These are phyloP conservation scores for Rallus crepitans DNA, from an alignment of 2,797 vertebrate genomes.

Conservation along the genomic window DNA sequence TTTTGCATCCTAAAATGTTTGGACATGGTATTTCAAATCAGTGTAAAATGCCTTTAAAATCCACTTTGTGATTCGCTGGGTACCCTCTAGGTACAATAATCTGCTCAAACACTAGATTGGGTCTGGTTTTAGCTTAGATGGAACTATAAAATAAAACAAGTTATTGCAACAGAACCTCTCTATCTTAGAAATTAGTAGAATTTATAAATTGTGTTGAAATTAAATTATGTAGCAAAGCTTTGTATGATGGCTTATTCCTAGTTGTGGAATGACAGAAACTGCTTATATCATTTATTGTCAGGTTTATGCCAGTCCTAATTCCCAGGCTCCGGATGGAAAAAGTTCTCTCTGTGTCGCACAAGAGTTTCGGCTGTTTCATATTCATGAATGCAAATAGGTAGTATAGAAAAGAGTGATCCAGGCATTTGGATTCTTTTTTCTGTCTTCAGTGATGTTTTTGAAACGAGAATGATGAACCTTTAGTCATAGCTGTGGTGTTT, in stretches of 20 bases:
- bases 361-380: neutral
- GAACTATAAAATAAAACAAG: neutral
- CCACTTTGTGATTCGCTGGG: neutral
- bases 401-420: neutral
- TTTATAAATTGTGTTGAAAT: neutral
- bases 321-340: neutral
- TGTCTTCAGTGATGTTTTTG: neutral
- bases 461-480: neutral
- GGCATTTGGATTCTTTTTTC: neutral
- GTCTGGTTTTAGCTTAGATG: neutral
- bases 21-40: neutral
- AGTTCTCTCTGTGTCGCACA: neutral
- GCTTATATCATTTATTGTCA: neutral
- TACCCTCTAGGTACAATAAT: slow-evolving; percentile 4
- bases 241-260: neutral
- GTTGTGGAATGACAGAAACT: neutral
- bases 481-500: neutral
- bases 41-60: neutral
- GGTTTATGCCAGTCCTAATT: neutral
- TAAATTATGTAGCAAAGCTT: neutral
- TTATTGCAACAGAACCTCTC: neutral
- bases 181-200: neutral
- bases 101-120: neutral
- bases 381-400: neutral
- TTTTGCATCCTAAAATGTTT: neutral